Evolutionary conservation across 2,888 invertebrate genomes (phyloP).

Genomic region (Amphipyra tragopoginis): DNA sequence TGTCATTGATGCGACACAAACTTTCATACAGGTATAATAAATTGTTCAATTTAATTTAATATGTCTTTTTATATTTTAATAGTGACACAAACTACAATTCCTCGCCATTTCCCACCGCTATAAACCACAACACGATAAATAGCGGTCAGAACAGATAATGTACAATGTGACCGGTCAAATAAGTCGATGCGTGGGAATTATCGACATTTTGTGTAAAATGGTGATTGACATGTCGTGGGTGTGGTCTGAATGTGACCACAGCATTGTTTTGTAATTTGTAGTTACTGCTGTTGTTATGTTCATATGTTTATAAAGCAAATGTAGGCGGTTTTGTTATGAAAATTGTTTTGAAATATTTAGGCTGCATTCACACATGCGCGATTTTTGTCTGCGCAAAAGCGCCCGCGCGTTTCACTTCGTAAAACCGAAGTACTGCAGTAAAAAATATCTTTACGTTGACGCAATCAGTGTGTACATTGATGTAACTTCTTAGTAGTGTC

Average conservation of each 20-base stretch:
- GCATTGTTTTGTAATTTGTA: conserved; percentile 2
- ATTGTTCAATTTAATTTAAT: not conserved
- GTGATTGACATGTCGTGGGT: conserved; percentile 11
- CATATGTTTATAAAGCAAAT: too few relatives aligned
- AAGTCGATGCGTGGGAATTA: conserved; percentile 19
- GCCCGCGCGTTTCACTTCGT: too few relatives aligned
- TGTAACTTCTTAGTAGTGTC: too few relatives aligned
- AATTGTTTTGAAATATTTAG: too few relatives aligned
- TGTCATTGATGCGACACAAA: too few relatives aligned
- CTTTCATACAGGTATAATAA: too few relatives aligned
- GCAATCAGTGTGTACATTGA: too few relatives aligned
- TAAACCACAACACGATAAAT: conserved; percentile 27
- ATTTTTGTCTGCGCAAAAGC: too few relatives aligned
- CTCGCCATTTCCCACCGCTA: conserved; percentile 7
- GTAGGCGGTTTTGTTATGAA: too few relatives aligned
- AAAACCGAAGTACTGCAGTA: too few relatives aligned
- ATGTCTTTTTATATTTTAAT: not conserved
- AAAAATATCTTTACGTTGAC: too few relatives aligned
- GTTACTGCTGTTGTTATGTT: not conserved
- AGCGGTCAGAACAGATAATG: conserved; percentile 27
- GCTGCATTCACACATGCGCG: too few relatives aligned
- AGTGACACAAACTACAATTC: conserved; percentile 10
- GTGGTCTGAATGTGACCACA: conserved; percentile 12
- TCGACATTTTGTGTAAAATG: conserved; percentile 8
- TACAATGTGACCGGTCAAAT: conserved; percentile 28